Evolutionary conservation across 2,797 vertebrate genomes (phyloP), one percentile per base, ranked within the genome.

Genomic region (Melanotaenia nigrans): DNA sequence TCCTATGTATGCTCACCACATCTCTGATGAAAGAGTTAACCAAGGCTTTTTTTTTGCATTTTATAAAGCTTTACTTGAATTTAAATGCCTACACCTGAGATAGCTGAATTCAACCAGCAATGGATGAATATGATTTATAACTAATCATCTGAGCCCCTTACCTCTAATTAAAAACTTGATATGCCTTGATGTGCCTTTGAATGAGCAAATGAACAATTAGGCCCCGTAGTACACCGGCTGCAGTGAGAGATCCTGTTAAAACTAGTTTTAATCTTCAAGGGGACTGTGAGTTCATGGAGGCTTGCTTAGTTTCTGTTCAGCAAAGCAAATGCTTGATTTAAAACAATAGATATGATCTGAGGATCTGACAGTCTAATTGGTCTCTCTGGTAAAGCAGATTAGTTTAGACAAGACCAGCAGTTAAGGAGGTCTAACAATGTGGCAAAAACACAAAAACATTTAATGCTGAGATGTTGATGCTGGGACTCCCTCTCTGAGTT

Each of bases 391-490:
- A 70, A 30, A 32, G 32, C 36, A 38, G 16, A 35, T 66, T 5
- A 42, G 33, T 65, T 38, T 1, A n/a, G 66, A 66, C 36, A 7
- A 25, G 22, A 16, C 80, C 75, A 56, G 58, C 33, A 69, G 73
- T 55, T 1, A 47, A 1, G 1, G 22, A 62, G 18, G 5, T 6
- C 49, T 70, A 68, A 86, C 88, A 74, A 87, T 51, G 61, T 28
- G 35, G 30, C 59, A 59, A 28, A 13, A 42, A 66, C 10, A 0
- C 49, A 53, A 11, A 70, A 65, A 56, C 58, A 38, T 13, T 28
- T 49, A 38, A 1, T 4, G 45, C 53, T 22, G 73, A 2, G 14
- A 47, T 14, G 64, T 4, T 61, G 68, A 77, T 86, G 69, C 57
- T 33, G 7, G 73, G 42, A 40, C 45, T 36, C 1, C 24, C 55